These are phyloP conservation scores for Epinotia ramella DNA, from an alignment of 2,888 invertebrate genomes.

Conservation along the genomic window DNA sequence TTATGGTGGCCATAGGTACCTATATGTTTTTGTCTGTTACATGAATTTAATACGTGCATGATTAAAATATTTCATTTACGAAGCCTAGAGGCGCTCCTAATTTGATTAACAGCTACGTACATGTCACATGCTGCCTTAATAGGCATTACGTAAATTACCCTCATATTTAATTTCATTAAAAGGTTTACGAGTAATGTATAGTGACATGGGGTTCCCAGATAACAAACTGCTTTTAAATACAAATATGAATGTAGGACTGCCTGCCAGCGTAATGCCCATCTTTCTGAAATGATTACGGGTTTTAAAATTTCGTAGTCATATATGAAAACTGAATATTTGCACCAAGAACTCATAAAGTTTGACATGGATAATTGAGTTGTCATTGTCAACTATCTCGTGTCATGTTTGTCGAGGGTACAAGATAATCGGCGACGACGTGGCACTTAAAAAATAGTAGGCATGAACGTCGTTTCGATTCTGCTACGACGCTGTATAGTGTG, in stretches of 20 bases:
- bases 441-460: neutral
- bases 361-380: neutral
- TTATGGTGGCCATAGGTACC: neutral
- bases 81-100: conserved; percentile 1
- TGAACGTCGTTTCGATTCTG: too few relatives aligned
- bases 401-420: neutral
- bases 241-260: neutral
- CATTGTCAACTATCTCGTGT: neutral
- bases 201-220: neutral
- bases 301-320: neutral
- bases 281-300: neutral
- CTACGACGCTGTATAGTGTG: too few relatives aligned
- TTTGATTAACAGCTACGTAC: conserved; percentile 15
- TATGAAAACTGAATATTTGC: too few relatives aligned
- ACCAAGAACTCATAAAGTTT: neutral
- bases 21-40: neutral
- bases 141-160: conserved; percentile 19
- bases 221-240: neutral
- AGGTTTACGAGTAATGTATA: neutral
- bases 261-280: neutral
- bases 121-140: neutral
- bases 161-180: conserved; percentile 10
- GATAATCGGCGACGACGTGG: neutral
- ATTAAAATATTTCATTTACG: neutral
- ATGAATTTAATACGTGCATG: too few relatives aligned